Conservation (phyloP, 2,888 invertebrate genomes). For the Drosophila aldrichi region DNA sequence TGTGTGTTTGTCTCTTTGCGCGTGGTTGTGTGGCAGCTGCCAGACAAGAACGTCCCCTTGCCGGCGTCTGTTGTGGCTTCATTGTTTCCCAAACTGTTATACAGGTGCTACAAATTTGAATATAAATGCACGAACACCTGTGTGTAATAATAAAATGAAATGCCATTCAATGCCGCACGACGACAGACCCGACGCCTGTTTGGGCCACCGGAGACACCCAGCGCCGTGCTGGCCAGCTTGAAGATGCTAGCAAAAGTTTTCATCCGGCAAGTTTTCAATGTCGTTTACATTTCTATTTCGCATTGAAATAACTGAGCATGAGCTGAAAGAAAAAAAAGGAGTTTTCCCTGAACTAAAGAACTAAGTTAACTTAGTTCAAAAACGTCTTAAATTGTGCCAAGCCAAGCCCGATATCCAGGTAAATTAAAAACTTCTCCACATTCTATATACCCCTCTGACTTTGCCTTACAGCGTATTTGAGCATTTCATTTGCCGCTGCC, state of each 20-base stretch:
- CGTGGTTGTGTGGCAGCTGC: constrained; percentile 24
- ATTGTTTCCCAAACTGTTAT: constrained; percentile 74
- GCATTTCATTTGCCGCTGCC: constrained; percentile 46
- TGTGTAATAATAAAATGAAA: constrained; percentile 77
- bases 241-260: constrained; percentile 46
- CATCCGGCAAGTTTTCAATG: constrained; percentile 57
- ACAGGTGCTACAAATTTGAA: constrained; percentile 80
- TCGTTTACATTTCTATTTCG: constrained; percentile 26
- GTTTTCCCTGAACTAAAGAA: constrained; percentile 2
- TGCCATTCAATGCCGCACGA: constrained; percentile 66
- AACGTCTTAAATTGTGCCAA: neutral
- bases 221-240: constrained; percentile 1
- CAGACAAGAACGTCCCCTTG: constrained; percentile 38
- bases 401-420: neutral
- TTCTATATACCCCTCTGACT: constrained; percentile 11
- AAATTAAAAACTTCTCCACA: neutral
- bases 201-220: constrained; percentile 37
- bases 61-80: constrained; percentile 59
- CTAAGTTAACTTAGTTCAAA: neutral
- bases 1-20: constrained; percentile 12
- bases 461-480: constrained; percentile 8
- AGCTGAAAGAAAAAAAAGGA: neutral
- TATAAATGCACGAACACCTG: constrained; percentile 74
- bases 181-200: constrained; percentile 55
- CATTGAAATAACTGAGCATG: constrained; percentile 20